Percentiles rank a stretch among this genome's conserved stretches.
These are phyloP conservation scores for Hedychridium roseum DNA, from an alignment of 2,888 invertebrate species.

Conservation along the genomic window DNA sequence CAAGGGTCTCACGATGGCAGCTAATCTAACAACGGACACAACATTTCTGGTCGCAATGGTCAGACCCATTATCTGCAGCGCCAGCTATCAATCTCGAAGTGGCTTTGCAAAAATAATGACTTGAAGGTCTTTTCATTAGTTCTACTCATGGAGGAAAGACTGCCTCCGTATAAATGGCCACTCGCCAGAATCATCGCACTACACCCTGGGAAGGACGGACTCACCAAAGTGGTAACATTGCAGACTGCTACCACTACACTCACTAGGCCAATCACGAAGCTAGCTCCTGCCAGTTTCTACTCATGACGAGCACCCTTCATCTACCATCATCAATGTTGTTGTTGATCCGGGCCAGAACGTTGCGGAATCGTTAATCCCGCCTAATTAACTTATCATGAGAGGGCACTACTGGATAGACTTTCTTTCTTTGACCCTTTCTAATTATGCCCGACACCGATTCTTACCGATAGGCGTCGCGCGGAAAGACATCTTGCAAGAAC, in stretches of 20 bases:
- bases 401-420: too few species aligned
- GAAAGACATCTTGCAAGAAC: too few species aligned
- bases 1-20: conserved; percentile 38
- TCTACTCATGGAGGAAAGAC: conserved; percentile 13
- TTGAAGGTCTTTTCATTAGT: conserved; percentile 11
- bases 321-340: too few species aligned
- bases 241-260: conserved; percentile 24
- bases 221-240: conserved; percentile 16
- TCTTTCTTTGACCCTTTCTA: too few species aligned
- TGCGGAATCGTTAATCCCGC: too few species aligned
- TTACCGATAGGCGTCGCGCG: too few species aligned
- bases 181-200: conserved; percentile 7
- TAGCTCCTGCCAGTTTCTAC: too few species aligned
- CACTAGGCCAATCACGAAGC: conserved; percentile 25
- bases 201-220: conserved; percentile 8
- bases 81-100: conserved; percentile 10
- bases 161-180: conserved; percentile 16
- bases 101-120: conserved; percentile 7
- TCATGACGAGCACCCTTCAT: too few species aligned
- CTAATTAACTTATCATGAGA: too few species aligned
- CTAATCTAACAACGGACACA: conserved; percentile 6
- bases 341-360: too few species aligned
- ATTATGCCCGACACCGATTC: too few species aligned
- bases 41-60: conserved; percentile 11
- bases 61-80: conserved; percentile 9